Conservation (phyloP, 1,140 invertebrate species). For the Hylaeus volcanicus region DNA sequence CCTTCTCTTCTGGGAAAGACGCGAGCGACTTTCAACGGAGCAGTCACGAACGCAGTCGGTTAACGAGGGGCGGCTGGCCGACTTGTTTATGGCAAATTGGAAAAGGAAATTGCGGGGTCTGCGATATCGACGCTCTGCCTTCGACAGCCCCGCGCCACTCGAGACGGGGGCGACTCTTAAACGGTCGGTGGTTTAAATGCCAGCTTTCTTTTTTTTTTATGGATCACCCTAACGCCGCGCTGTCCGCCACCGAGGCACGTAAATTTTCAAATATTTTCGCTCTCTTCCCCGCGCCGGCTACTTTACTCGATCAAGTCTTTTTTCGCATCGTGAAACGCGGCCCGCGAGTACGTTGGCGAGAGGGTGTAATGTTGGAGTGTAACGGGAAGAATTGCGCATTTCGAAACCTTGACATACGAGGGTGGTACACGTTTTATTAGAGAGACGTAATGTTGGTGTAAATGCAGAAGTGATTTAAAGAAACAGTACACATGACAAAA, state of each 20-base stretch:
- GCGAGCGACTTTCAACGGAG: slow-evolving; percentile 58
- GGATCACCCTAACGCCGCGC: background rate
- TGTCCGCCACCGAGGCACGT: background rate
- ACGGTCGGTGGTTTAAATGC: slow-evolving; percentile 28
- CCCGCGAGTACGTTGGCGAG: no score
- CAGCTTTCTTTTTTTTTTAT: slow-evolving; percentile 20
- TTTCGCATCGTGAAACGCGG: background rate
- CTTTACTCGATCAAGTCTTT: slow-evolving; percentile 10
- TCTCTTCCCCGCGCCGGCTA: background rate
- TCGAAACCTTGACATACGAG: no score
- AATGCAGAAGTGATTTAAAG: no score
- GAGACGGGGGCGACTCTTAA: slow-evolving; percentile 36
- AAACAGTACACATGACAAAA: no score
- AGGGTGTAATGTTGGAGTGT: no score
- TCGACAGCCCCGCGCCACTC: background rate
- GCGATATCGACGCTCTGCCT: slow-evolving; percentile 54
- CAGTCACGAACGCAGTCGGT: slow-evolving; percentile 71
- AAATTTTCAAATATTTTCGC: slow-evolving; percentile 27
- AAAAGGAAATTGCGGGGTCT: slow-evolving; percentile 79
- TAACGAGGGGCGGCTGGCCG: slow-evolving; percentile 75
- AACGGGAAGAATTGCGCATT: no score
- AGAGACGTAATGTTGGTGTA: no score
- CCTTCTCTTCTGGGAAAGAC: slow-evolving; percentile 29
- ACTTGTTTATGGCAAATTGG: slow-evolving; percentile 81
- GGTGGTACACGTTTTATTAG: no score